A percentile compares a stretch with the other conserved stretches of the same genome.
Evolutionary conservation across 2,113 vertebrate genomes (phyloP).

Genomic region (Brevimyrus niger): DNA sequence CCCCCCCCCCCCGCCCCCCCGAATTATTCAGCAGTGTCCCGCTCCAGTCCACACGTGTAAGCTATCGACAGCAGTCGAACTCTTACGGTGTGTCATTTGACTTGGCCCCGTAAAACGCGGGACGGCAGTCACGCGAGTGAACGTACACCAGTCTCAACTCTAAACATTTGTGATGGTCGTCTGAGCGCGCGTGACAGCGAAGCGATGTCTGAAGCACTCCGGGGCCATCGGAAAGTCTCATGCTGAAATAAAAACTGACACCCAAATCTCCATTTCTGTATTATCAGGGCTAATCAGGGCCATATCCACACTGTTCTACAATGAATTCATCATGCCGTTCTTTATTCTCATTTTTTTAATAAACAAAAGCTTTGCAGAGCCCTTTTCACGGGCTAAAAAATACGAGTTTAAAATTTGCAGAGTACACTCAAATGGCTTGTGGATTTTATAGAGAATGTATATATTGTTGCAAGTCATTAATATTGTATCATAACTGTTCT

Average conservation of each 20-base stretch:
- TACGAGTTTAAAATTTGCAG: not conserved
- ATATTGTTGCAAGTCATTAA: not conserved
- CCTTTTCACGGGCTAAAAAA: not conserved
- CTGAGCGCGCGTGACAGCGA: not conserved
- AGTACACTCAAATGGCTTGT: not conserved
- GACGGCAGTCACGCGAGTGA: not conserved
- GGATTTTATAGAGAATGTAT: not conserved
- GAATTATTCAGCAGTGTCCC: not conserved
- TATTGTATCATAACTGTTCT: not conserved
- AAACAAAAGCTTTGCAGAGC: not conserved
- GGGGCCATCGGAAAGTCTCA: not conserved
- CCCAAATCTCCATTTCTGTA: not conserved
- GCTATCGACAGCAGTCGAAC: not conserved
- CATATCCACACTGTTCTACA: not conserved
- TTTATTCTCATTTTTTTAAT: not conserved
- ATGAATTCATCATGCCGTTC: not conserved
- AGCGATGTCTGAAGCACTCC: not conserved
- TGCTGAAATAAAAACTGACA: not conserved
- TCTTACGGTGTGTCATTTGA: not conserved
- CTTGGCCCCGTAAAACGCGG: not conserved
- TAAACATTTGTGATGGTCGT: slow-evolving; percentile 18
- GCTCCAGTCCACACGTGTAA: not conserved
- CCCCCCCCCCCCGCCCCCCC: not conserved
- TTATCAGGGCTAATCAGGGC: not conserved
- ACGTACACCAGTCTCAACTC: not conserved